A percentile compares a stretch with the other conserved stretches of the same genome.
phyloP scores from a whole-genome alignment of 2,888 invertebrate species.

The Dastarcus helophoroides region DNA sequence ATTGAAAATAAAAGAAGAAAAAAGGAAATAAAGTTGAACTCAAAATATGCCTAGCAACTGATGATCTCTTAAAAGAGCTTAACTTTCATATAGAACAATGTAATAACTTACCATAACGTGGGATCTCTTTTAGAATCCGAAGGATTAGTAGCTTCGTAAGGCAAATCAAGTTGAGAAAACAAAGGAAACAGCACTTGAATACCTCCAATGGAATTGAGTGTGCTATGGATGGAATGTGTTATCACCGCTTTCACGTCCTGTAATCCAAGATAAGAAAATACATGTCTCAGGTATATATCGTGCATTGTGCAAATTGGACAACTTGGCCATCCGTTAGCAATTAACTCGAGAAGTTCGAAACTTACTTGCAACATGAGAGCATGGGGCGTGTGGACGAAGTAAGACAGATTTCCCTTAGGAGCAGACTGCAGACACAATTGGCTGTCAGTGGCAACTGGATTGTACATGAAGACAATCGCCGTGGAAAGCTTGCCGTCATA shows the following conservation, averaged over 20 bases:
- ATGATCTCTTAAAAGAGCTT: too few species aligned
- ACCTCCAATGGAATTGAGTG: conserved; percentile 96
- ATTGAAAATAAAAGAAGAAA: too few species aligned
- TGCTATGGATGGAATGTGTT: conserved; percentile 98
- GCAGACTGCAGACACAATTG: conserved; percentile 97
- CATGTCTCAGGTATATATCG: conserved; percentile 1
- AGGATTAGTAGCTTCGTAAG: conserved; percentile 67
- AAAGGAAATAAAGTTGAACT: too few species aligned
- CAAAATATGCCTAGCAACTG: too few species aligned
- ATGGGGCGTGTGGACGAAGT: conserved; percentile 99
- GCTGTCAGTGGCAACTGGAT: conserved; percentile 98
- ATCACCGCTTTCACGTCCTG: conserved; percentile 99
- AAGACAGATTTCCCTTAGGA: conserved; percentile 93
- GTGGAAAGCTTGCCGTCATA: conserved; percentile 97
- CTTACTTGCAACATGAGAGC: conserved; percentile 95
- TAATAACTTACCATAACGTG: conserved; percentile 77
- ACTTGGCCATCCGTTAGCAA: too few species aligned
- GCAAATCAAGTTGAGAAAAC: conserved; percentile 93
- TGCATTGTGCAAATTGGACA: too few species aligned
- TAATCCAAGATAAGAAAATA: conserved; percentile 21
- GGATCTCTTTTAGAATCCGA: conserved; percentile 78
- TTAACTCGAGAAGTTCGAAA: conserved; percentile 6
- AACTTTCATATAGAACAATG: too few species aligned
- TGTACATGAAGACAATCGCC: conserved; percentile 99
- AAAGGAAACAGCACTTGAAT: conserved; percentile 96